phyloP scores from a whole-genome alignment of 2,888 invertebrate genomes.

The Seira ritae region DNA sequence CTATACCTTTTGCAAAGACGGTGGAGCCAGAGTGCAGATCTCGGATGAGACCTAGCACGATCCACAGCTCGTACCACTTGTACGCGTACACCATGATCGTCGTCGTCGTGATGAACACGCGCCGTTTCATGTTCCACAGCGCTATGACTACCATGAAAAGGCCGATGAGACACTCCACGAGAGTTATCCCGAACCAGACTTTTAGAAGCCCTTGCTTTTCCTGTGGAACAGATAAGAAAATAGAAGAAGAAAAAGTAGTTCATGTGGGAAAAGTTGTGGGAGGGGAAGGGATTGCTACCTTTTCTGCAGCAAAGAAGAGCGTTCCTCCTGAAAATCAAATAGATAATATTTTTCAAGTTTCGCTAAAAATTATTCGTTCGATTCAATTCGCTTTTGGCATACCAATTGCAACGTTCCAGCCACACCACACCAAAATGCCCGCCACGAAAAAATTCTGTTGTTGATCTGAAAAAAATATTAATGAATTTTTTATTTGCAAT shows the following conservation, averaged over 20 bases:
- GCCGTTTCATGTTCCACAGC: slow-evolving; percentile 52
- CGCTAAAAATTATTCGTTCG: slow-evolving; percentile 1
- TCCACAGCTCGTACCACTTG: slow-evolving; percentile 73
- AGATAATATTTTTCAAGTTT: neutral
- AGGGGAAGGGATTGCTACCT: slow-evolving; percentile 57
- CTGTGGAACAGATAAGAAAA: slow-evolving; percentile 42
- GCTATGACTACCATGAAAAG: slow-evolving; percentile 58
- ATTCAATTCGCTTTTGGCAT: neutral
- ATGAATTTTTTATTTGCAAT: neutral
- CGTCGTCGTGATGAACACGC: slow-evolving; percentile 46
- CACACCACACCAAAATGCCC: slow-evolving; percentile 64
- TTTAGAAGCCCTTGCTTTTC: slow-evolving; percentile 62
- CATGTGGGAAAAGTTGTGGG: slow-evolving; percentile 27
- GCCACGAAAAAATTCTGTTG: slow-evolving; percentile 62
- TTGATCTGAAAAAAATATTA: slow-evolving; percentile 49
- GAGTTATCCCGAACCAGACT: slow-evolving; percentile 64
- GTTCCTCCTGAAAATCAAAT: slow-evolving; percentile 44
- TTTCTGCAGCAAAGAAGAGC: slow-evolving; percentile 60
- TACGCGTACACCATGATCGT: slow-evolving; percentile 69
- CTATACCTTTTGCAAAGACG: slow-evolving; percentile 52
- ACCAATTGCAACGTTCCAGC: slow-evolving; percentile 59
- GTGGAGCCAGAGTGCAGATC: slow-evolving; percentile 62
- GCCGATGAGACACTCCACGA: slow-evolving; percentile 51
- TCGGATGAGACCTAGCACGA: slow-evolving; percentile 57
- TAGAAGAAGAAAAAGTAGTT: slow-evolving; percentile 40